These are phyloP conservation scores for Apostichopus parvimensis DNA, from an alignment of 35 echinoderm and acorn worm species.

Conservation along the genomic window DNA sequence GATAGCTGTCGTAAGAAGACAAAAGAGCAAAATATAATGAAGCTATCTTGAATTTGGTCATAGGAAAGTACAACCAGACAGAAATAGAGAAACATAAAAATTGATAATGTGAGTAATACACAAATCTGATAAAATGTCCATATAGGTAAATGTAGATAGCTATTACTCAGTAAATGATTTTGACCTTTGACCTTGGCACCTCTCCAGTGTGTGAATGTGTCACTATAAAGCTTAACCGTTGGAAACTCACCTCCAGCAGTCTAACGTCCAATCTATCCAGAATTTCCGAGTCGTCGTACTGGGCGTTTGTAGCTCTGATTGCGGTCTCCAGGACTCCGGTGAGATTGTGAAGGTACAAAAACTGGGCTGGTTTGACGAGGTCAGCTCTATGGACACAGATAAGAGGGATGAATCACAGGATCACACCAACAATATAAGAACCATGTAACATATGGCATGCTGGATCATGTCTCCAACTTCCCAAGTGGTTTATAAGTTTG, in stretches of 20 bases:
- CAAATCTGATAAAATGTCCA: no score
- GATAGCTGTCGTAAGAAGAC: constrained; percentile 64
- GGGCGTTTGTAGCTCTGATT: constrained; percentile 89
- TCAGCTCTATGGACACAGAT: constrained; percentile 65
- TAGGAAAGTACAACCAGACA: no score
- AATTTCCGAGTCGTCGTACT: constrained; percentile 92
- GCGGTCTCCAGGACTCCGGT: constrained; percentile 91
- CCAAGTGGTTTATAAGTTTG: no score
- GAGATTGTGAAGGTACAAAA: constrained; percentile 92
- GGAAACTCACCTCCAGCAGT: constrained; percentile 73
- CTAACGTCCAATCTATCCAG: constrained; percentile 89
- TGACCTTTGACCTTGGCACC: no score
- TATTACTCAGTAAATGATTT: no score
- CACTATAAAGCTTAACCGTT: background rate
- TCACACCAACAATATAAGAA: no score
- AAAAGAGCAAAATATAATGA: background rate
- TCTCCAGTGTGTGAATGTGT: no score
- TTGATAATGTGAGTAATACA: no score
- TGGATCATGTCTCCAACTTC: no score
- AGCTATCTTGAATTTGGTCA: background rate
- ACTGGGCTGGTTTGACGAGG: constrained; percentile 82
- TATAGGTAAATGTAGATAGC: no score
- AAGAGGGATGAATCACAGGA: background rate
- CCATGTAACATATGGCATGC: no score
- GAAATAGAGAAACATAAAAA: no score